phyloP scores from a whole-genome alignment of 2,113 vertebrate genomes.

The Donacobius atricapilla region DNA sequence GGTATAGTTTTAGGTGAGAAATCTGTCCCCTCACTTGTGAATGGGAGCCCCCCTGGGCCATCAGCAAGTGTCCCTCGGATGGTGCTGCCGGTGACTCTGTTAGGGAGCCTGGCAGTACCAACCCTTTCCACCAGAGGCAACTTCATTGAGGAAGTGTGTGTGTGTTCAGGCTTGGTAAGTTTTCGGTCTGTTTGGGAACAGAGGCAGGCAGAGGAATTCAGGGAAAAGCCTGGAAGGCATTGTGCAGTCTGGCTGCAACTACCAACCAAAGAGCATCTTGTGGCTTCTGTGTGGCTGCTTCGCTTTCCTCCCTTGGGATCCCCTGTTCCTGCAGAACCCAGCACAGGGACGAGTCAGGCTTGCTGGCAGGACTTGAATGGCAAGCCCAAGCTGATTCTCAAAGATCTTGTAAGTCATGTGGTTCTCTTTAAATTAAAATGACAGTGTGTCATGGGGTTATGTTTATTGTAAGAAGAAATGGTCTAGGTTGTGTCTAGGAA shows the following conservation, averaged over 20 bases:
- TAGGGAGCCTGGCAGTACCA: neutral
- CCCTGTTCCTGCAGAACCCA: neutral
- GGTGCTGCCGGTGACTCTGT: neutral
- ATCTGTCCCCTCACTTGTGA: neutral
- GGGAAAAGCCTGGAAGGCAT: neutral
- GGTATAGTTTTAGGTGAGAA: neutral
- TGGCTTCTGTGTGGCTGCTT: neutral
- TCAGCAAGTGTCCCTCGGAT: neutral
- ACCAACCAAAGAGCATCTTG: neutral
- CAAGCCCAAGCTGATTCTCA: neutral
- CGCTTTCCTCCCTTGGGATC: neutral
- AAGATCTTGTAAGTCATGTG: neutral
- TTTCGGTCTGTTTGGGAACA: neutral
- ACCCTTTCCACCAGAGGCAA: neutral
- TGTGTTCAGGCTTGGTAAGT: neutral
- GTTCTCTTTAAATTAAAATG: neutral
- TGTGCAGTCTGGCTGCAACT: neutral
- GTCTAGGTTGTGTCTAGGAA: neutral
- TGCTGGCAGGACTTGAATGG: neutral
- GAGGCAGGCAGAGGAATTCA: neutral
- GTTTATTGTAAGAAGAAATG: neutral
- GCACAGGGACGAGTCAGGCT: neutral
- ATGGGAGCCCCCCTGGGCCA: neutral
- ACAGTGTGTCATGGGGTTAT: neutral
- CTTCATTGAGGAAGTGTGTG: neutral